phyloP scores from a whole-genome alignment of 2,113 vertebrate genomes.

The Ellobius talpinus region DNA sequence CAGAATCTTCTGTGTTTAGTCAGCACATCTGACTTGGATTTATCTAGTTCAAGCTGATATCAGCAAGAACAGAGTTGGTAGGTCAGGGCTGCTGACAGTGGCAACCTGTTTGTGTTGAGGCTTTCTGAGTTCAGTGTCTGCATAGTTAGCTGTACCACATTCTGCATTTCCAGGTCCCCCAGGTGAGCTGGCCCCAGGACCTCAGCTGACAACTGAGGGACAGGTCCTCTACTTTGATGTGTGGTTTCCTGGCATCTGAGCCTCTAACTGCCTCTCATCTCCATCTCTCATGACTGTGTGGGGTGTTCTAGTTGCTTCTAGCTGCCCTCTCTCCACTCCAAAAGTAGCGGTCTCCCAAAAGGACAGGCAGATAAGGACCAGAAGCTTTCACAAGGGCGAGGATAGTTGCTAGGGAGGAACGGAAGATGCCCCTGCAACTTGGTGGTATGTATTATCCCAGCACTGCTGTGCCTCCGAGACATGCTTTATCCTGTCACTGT shows the following conservation, averaged over 20 bases:
- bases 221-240: no score
- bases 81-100: background rate
- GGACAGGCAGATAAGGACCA: background rate
- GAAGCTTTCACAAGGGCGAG: background rate
- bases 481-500: background rate
- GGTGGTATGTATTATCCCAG: background rate
- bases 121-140: background rate
- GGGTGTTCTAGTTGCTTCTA: background rate
- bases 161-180: background rate
- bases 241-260: background rate
- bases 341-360: background rate
- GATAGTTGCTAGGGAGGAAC: background rate
- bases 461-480: background rate
- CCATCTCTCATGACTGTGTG: rapidly evolving
- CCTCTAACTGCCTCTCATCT: background rate
- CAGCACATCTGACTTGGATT: background rate
- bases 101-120: background rate
- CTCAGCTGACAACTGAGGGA: background rate
- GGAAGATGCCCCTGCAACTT: background rate
- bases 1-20: background rate
- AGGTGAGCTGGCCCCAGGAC: background rate
- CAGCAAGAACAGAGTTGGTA: background rate
- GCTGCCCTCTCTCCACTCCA: background rate
- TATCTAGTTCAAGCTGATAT: background rate
- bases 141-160: rapidly evolving